phyloP scores from a whole-genome alignment of 2,113 vertebrate genomes.

The Eublepharis macularius region DNA sequence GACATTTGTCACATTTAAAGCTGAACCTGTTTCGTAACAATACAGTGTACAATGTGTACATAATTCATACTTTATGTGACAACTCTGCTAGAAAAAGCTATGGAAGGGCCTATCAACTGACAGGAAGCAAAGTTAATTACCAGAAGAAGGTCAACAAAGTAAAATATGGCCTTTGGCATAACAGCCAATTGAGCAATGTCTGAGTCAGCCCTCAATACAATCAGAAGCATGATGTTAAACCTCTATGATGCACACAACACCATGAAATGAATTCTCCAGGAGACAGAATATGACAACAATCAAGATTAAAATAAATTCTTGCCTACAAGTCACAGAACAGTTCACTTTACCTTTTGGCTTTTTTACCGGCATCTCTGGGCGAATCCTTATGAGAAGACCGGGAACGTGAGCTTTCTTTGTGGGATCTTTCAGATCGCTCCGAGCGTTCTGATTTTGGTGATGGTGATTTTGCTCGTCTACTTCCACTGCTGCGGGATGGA shows the following conservation, averaged over 20 bases:
- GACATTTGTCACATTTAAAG: neutral
- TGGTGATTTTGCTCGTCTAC: conserved; percentile 87
- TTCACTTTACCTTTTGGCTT: conserved; percentile 87
- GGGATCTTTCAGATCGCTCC: conserved; percentile 89
- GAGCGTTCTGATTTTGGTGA: conserved; percentile 93
- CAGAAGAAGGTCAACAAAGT: neutral
- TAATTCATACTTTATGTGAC: neutral
- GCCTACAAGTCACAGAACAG: neutral
- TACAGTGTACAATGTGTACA: neutral
- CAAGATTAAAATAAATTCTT: neutral
- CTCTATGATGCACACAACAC: neutral
- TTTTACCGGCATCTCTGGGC: conserved; percentile 91
- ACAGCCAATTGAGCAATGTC: neutral
- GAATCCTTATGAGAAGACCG: conserved; percentile 93
- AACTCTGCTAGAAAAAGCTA: too few relatives aligned
- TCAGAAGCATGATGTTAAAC: too few relatives aligned
- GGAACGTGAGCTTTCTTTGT: conserved; percentile 90
- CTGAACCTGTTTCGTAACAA: neutral
- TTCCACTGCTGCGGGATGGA: conserved; percentile 86
- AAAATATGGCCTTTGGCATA: neutral
- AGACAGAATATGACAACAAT: neutral
- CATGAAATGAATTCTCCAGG: neutral
- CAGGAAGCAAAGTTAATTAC: neutral
- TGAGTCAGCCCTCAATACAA: neutral
- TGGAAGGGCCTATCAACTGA: too few relatives aligned